Percentiles rank a stretch among this genome's conserved stretches.
These are phyloP conservation scores for Tachina fera DNA, from an alignment of 2,888 invertebrate species.

Conservation along the genomic window DNA sequence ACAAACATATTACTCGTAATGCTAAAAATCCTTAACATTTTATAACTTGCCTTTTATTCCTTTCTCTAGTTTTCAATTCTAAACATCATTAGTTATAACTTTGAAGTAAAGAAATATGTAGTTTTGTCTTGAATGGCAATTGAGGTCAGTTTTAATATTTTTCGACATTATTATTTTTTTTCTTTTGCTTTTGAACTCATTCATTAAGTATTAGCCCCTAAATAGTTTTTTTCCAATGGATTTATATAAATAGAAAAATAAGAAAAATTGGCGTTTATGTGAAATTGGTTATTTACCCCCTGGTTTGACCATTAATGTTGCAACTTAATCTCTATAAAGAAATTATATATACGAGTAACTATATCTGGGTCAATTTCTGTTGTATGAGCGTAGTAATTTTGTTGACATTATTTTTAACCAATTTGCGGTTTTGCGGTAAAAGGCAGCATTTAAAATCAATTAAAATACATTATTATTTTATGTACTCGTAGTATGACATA, in stretches of 20 bases:
- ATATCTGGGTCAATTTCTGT: conserved; percentile 48
- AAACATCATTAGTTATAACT: conserved; percentile 38
- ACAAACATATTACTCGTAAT: conserved; percentile 21
- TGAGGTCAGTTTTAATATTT: conserved; percentile 67
- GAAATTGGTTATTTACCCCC: conserved; percentile 41
- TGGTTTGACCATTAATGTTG: conserved; percentile 39
- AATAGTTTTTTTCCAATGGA: background rate
- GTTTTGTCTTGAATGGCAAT: conserved; percentile 37
- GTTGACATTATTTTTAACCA: conserved; percentile 26
- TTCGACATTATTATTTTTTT: conserved; percentile 49
- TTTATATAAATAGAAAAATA: conserved; percentile 15
- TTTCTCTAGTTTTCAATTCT: background rate
- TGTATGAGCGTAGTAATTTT: conserved; percentile 34
- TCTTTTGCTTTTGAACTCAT: conserved; percentile 4
- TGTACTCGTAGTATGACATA: too few relatives aligned
- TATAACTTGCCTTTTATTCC: conserved; percentile 45
- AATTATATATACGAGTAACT: background rate
- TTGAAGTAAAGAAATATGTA: conserved; percentile 6
- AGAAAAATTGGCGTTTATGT: conserved; percentile 19
- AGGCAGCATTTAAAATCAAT: conserved; percentile 6
- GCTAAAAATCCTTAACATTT: conserved; percentile 46
- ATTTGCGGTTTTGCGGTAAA: conserved; percentile 23
- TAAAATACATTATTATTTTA: background rate
- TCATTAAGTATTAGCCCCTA: conserved; percentile 7
- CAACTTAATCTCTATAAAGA: conserved; percentile 47